These are phyloP conservation scores for Drosophila anomalipes DNA, from an alignment of 2,888 invertebrate genomes.

Conservation along the genomic window DNA sequence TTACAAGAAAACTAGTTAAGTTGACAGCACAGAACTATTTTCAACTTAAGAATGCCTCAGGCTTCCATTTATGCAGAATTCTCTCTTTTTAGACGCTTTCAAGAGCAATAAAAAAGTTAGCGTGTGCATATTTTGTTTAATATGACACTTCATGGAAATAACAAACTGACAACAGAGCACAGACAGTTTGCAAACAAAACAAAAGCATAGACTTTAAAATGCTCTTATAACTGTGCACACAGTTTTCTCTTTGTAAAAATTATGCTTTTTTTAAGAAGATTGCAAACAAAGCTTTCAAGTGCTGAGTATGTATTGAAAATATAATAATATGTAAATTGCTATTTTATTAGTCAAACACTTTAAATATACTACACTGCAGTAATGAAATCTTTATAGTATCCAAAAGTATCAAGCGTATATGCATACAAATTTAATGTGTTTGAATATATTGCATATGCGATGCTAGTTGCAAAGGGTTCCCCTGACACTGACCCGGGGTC, in stretches of 20 bases:
- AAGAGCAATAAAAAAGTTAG: background rate
- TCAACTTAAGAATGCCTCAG: constrained; percentile 6
- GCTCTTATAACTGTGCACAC: background rate
- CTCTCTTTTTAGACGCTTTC: background rate
- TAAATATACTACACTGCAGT: background rate
- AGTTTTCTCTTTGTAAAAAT: background rate
- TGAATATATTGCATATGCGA: constrained; percentile 43
- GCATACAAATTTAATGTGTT: constrained; percentile 7
- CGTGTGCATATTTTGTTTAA: constrained; percentile 1
- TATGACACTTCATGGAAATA: constrained; percentile 1
- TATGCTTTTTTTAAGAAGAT: background rate
- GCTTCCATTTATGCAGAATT: background rate
- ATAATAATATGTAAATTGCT: background rate
- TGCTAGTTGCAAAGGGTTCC: constrained; percentile 1
- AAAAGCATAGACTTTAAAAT: background rate
- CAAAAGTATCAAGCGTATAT: background rate
- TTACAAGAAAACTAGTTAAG: constrained; percentile 25
- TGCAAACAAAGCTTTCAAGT: background rate
- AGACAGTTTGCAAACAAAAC: background rate
- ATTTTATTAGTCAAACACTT: background rate
- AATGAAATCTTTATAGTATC: background rate
- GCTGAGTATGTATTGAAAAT: background rate
- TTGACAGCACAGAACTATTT: constrained; percentile 19
- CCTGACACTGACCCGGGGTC: background rate
- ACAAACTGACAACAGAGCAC: background rate